These are phyloP conservation scores for Gobio gobio DNA, from an alignment of 2,113 vertebrate species.

Conservation along the genomic window DNA sequence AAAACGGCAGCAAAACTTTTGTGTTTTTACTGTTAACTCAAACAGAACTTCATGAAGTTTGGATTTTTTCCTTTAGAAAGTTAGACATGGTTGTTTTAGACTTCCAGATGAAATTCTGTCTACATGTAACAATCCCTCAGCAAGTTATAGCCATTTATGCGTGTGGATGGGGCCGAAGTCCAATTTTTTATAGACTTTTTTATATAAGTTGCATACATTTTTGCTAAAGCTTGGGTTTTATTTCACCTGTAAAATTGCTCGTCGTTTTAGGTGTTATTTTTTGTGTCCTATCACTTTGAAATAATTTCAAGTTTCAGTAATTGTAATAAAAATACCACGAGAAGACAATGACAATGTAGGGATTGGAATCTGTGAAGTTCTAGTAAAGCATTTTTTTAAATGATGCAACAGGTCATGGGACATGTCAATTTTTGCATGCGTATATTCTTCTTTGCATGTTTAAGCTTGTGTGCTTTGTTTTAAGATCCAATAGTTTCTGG, in stretches of 20 bases:
- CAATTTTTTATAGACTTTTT: too few species aligned
- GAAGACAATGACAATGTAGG: background rate
- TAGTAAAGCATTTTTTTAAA: too few species aligned
- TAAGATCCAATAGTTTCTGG: background rate
- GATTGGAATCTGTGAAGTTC: background rate
- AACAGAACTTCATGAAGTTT: too few species aligned
- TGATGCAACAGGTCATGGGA: background rate
- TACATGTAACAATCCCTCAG: too few species aligned
- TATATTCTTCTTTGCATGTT: background rate
- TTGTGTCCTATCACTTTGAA: too few species aligned
- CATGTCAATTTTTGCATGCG: background rate
- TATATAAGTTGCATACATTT: background rate
- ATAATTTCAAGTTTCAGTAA: background rate
- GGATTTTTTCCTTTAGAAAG: too few species aligned
- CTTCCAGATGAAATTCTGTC: too few species aligned
- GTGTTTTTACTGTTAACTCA: too few species aligned
- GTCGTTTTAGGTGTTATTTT: background rate
- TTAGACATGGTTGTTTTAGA: too few species aligned
- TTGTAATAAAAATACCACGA: background rate
- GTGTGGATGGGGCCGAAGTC: too few species aligned
- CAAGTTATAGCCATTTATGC: too few species aligned
- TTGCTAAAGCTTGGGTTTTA: background rate
- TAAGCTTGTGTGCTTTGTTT: slow-evolving; percentile 5
- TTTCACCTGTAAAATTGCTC: background rate
- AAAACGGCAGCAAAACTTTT: too few species aligned